These are phyloP conservation scores for Willowsia nigromaculata DNA, from an alignment of 2,888 invertebrate species.

Conservation along the genomic window DNA sequence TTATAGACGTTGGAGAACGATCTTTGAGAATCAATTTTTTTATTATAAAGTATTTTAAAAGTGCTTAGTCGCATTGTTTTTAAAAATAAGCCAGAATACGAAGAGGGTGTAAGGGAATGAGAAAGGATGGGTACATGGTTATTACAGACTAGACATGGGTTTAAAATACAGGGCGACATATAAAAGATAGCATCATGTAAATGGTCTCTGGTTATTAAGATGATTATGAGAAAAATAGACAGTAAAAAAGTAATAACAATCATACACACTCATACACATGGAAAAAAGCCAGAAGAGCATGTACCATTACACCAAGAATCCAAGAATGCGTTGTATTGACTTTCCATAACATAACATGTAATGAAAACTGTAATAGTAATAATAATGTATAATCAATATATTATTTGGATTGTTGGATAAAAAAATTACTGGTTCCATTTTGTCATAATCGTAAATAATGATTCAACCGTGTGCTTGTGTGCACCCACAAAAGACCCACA, in stretches of 20 bases:
- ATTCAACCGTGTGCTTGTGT: not conserved
- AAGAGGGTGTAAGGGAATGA: not conserved
- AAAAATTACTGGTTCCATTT: constrained; percentile 52
- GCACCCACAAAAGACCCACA: constrained; percentile 5
- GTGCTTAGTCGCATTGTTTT: constrained; percentile 11
- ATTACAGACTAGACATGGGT: not conserved
- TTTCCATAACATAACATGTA: not conserved
- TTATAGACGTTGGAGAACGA: no score
- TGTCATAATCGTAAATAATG: constrained; percentile 45
- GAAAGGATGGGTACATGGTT: not conserved
- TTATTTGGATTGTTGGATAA: not conserved
- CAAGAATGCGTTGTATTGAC: not conserved
- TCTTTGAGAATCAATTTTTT: not conserved
- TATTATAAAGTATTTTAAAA: not conserved
- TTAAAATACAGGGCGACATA: not conserved
- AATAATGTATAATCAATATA: constrained; percentile 51
- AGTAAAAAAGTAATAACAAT: constrained; percentile 47
- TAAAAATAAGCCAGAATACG: not conserved
- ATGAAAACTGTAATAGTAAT: constrained; percentile 48
- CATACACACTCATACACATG: constrained; percentile 18
- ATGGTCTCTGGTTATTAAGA: constrained; percentile 47
- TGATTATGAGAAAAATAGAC: constrained; percentile 27
- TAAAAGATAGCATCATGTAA: constrained; percentile 45
- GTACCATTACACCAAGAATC: not conserved
- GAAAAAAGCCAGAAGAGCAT: constrained; percentile 41